These are phyloP conservation scores for Drosophila incognita DNA, from an alignment of 2,888 invertebrate genomes.

Conservation along the genomic window DNA sequence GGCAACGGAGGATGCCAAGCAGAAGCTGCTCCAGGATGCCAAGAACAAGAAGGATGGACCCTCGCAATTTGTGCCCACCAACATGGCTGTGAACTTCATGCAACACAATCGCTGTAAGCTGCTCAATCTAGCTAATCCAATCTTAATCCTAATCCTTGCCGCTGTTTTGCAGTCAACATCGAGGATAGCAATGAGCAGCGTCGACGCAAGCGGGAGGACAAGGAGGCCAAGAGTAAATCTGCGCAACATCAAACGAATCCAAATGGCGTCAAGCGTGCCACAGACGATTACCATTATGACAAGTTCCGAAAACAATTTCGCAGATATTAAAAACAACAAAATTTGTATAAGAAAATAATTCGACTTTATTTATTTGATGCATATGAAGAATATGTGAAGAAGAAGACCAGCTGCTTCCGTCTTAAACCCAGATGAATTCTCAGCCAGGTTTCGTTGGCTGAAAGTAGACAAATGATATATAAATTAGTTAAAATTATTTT, in stretches of 20 bases:
- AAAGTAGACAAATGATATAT: slow-evolving; percentile 2
- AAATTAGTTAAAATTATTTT: slow-evolving; percentile 5
- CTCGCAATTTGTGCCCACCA: slow-evolving; percentile 98
- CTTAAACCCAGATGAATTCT: background rate
- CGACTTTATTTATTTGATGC: slow-evolving; percentile 22
- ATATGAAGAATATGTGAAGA: no score
- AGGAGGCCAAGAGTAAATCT: slow-evolving; percentile 84
- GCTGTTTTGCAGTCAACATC: slow-evolving; percentile 90
- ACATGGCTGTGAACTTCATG: slow-evolving; percentile 99
- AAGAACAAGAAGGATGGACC: slow-evolving; percentile 96
- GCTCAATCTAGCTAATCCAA: background rate
- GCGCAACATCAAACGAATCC: slow-evolving; percentile 85
- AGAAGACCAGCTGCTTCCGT: no score
- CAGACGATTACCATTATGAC: slow-evolving; percentile 98
- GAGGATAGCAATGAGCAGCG: slow-evolving; percentile 88
- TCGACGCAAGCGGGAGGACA: slow-evolving; percentile 82
- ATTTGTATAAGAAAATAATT: slow-evolving; percentile 1
- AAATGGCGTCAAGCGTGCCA: slow-evolving; percentile 94
- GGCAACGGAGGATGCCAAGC: slow-evolving; percentile 99
- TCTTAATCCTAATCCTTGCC: slow-evolving; percentile 24
- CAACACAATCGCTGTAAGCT: slow-evolving; percentile 96
- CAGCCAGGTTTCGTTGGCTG: slow-evolving; percentile 3
- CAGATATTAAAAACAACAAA: slow-evolving; percentile 87
- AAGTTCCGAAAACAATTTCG: slow-evolving; percentile 98
- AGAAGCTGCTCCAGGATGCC: slow-evolving; percentile 94